phyloP scores from a whole-genome alignment of 1,140 invertebrate species.

The Watersipora subatra region DNA sequence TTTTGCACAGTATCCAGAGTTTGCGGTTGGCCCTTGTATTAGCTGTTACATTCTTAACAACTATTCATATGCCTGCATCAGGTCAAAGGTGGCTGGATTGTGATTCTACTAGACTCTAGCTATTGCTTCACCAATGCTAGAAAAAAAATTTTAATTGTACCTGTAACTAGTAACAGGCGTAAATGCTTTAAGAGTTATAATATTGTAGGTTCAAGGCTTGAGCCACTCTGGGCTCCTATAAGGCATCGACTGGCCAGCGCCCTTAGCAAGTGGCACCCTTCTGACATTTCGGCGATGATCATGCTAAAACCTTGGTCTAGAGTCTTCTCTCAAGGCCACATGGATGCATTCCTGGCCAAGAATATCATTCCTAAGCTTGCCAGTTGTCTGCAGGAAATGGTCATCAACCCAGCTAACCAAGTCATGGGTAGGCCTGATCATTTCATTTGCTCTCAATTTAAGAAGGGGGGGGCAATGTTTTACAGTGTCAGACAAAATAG shows the following conservation, averaged over 20 bases:
- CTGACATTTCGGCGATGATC: conserved; percentile 74
- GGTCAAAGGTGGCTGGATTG: no score
- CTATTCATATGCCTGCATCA: no score
- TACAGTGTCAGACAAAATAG: not conserved
- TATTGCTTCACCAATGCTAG: no score
- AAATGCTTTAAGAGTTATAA: no score
- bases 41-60: no score
- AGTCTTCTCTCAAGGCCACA: conserved; percentile 65
- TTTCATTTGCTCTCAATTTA: not conserved
- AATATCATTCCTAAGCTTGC: conserved; percentile 73
- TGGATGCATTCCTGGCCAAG: conserved; percentile 70
- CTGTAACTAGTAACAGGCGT: no score
- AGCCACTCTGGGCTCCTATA: conserved; percentile 69
- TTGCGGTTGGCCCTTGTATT: no score
- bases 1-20: no score
- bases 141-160: no score
- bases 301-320: conserved; percentile 82
- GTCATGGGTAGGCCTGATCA: conserved; percentile 47
- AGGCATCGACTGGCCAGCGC: conserved; percentile 77
- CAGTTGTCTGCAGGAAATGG: conserved; percentile 46
- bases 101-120: no score
- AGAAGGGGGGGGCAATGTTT: not conserved
- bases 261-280: conserved; percentile 68
- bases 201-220: conserved; percentile 53
- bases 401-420: conserved; percentile 75